These are phyloP conservation scores for Pipistrellus pygmaeus DNA, from an alignment of 2,797 vertebrate species.

Conservation along the genomic window DNA sequence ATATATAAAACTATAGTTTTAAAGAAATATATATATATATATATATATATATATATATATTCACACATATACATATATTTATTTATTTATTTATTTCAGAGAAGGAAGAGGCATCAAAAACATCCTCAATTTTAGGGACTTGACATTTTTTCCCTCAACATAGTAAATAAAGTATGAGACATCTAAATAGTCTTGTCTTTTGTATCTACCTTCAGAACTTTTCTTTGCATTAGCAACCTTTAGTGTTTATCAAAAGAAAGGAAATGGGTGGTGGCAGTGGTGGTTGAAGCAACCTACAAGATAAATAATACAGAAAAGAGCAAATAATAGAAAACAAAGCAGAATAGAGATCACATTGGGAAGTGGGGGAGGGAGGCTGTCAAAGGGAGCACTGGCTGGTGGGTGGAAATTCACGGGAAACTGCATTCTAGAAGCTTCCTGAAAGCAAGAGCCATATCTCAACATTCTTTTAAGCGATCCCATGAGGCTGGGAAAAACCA, in stretches of 20 bases:
- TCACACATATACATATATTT: too few species aligned
- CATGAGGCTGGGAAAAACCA: not conserved
- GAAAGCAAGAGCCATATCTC: slow-evolving; percentile 32
- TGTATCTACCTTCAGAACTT: not conserved
- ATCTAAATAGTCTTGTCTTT: not conserved
- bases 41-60: too few species aligned
- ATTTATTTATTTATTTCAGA: not conserved
- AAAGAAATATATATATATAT: not conserved
- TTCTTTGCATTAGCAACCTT: slow-evolving; percentile 48
- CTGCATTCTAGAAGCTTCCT: slow-evolving; percentile 15
- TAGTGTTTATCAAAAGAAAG: slow-evolving; percentile 52
- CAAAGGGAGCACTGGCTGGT: not conserved
- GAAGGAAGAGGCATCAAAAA: slow-evolving; percentile 3
- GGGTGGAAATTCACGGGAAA: slow-evolving; percentile 33
- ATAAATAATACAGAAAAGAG: not conserved
- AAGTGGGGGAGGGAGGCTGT: not conserved
- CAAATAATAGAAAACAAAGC: slow-evolving; percentile 33
- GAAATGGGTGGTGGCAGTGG: not conserved
- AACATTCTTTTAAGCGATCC: slow-evolving; percentile 5
- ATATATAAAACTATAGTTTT: not conserved
- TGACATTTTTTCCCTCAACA: not conserved
- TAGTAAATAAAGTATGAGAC: not conserved
- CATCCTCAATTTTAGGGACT: not conserved
- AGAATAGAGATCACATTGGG: not conserved
- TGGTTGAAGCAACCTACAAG: not conserved